Evolutionary conservation across 2,113 vertebrate species (phyloP), one percentile per base, ranked within the genome.

Genomic region (Harpagus bidentatus): DNA sequence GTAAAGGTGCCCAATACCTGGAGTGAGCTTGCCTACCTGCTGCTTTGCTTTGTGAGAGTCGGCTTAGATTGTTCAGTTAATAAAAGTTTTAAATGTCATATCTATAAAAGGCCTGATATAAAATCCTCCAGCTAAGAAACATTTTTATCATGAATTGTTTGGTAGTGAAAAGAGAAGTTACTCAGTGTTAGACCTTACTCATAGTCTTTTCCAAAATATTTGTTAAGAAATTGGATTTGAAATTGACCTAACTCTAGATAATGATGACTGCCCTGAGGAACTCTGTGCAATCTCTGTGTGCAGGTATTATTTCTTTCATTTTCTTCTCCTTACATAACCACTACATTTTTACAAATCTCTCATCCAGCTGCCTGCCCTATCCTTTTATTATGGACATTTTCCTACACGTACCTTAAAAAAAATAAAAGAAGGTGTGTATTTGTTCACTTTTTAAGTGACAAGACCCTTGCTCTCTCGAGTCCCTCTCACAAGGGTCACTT

Each of bases 1-100:
- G 82, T 94, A 90, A 90, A 95, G 80, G 65, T 89, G 77, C 21
- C 38, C 48, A 83, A 9, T 80, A 83, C 38, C 59, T 97, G 80
- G 65, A 96, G 69, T 85, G 83, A 96, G 53, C 43, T 89, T 91
- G 61, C 52, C 45, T 87, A 29, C 77, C 62, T 77, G 53, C 95
- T 97, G 70, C 47, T 92, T 96, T 88, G 20, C 70, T 97, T 97
- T 92, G 19, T 83, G 56, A 92, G 89, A 93, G 48, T 62, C 95
- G 73, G 20, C 48, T 91, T 91, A 82, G 55, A 83, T 65, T 95
- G 42, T 85, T 95, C 82, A 45, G 16, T 94, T 93, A 95, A 78
- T 91, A 92, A 71, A 94, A 95, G 59, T 93, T 97, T 59, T 87
- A 97, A 86, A 92, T 93, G 90, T 74, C n/a, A 28, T 80, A 28